Evolutionary conservation across 2,888 invertebrate genomes (phyloP).

Genomic region (Melieria picta): DNA sequence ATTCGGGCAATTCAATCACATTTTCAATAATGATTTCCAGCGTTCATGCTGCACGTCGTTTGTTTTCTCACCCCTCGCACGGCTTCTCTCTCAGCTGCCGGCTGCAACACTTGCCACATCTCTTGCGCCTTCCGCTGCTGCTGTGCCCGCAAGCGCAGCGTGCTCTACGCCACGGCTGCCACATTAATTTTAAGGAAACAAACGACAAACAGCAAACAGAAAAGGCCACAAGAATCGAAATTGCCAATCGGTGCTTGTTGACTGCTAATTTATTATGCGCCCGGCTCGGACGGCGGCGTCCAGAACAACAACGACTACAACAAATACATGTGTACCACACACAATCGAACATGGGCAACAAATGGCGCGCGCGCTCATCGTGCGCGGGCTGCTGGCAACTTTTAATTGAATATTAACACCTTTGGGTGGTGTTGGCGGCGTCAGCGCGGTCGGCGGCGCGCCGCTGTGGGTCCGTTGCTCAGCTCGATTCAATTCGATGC

Average conservation of each 20-base stretch:
- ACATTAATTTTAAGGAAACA: conserved; percentile 12
- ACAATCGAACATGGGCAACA: neutral
- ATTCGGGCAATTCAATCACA: no score
- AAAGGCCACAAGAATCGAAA: conserved; percentile 52
- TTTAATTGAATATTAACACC: conserved; percentile 66
- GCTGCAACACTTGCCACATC: no score
- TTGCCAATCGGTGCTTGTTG: conserved; percentile 62
- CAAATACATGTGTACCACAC: conserved; percentile 12
- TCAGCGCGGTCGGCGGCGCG: neutral
- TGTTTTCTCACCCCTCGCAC: no score
- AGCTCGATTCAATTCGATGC: conserved; percentile 3
- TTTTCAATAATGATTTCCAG: no score
- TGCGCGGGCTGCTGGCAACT: conserved; percentile 6
- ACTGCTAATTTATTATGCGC: conserved; percentile 60
- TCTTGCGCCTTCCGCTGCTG: no score
- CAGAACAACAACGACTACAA: conserved; percentile 28
- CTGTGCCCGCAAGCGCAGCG: neutral
- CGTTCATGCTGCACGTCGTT: no score
- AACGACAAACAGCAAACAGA: conserved; percentile 11
- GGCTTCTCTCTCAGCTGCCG: no score
- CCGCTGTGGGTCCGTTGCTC: neutral
- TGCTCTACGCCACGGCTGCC: conserved; percentile 7
- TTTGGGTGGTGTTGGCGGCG: conserved; percentile 32
- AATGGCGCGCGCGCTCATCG: neutral
- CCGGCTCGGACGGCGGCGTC: no score